Base-by-base conservation (phyloP, 1,140 invertebrate genomes). In the Ceratosolen solmsi region DNA sequence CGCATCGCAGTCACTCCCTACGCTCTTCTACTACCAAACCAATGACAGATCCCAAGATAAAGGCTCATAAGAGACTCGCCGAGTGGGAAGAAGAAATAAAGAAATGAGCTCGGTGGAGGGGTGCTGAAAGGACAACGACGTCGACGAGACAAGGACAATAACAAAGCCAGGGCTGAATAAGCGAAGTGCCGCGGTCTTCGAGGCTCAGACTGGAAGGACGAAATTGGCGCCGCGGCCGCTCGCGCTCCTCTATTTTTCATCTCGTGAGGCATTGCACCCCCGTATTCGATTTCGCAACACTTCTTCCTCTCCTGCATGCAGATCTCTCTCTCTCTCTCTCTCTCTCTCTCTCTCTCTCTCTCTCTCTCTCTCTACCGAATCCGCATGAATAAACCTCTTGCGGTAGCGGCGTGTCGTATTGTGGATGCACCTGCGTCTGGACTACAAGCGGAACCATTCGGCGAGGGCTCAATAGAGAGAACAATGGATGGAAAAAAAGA, bases 351-450 rank as follows among this genome's bases (percentile, higher is more conserved):
- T 63, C n/a, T n/a, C 58, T 30, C 9, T 5, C 13, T 11, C 8
- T 36, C 15, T 4, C 33, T 27, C 60, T 65, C 60, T 15, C 30
- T 65, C 11, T 63, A n/a, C n/a, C 17, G 65, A 25, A 79, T 63
- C 80, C 79, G 63, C 51, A 83, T 87, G 84, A 87, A 89, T 87
- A 85, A 84, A 22, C 84, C 85, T 85, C 83, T 86, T 83, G 76
- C 70, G 71, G 71, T 73, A 86, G 25, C 20, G 68, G 36, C 36
- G 38, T 5, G 63, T 5, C 20, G 46, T 27, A 73, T 54, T 54
- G 87, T 89, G 84, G 79, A 79, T 85, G 83, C 86, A 88, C 86
- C 86, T 87, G 87, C 86, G 84, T 76, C 60, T 63, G 54, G 54
- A 75, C 49, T 54, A 13, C 73, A 54, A 58, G 22, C 33, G 54